A percentile compares a stretch with the other conserved stretches of the same genome.
phyloP scores from a whole-genome alignment of 2,797 vertebrate species.

The Cichlasoma orientale region DNA sequence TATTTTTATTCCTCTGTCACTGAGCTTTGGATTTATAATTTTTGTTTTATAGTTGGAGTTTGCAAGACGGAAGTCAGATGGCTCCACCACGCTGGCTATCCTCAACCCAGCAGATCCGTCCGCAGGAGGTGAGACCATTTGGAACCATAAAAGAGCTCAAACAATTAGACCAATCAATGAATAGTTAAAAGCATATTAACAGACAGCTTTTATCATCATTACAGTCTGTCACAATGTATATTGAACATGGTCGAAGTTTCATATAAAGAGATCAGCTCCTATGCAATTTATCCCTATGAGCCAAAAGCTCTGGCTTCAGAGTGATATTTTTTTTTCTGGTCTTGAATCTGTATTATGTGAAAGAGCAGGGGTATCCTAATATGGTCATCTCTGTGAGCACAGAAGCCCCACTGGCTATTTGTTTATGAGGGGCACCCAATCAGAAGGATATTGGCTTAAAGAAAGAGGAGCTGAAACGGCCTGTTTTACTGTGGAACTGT shows the following conservation, averaged over 20 bases:
- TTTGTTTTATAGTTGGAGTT: conserved; percentile 86
- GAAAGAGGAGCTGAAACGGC: not conserved
- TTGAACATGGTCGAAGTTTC: not conserved
- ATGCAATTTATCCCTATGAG: not conserved
- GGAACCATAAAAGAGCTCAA: not conserved
- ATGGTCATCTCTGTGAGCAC: too few species aligned
- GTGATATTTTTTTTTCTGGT: too few species aligned
- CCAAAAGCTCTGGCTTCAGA: not conserved
- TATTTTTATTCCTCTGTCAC: not conserved
- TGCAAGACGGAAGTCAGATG: conserved; percentile 89
- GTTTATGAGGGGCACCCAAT: not conserved
- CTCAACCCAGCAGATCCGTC: conserved; percentile 89
- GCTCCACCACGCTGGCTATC: conserved; percentile 93
- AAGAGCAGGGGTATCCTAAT: too few species aligned
- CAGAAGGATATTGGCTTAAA: not conserved
- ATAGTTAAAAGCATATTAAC: not conserved
- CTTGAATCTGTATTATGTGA: too few species aligned
- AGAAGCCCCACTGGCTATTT: too few species aligned
- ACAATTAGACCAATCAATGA: not conserved
- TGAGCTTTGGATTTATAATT: not conserved
- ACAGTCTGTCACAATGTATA: not conserved
- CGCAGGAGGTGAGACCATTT: conserved; percentile 83
- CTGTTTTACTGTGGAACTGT: not conserved
- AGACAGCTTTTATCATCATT: not conserved
- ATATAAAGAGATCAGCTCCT: not conserved